phyloP scores from a whole-genome alignment of 2,888 invertebrate genomes.

The Gastracanthus pulcherrimus region DNA sequence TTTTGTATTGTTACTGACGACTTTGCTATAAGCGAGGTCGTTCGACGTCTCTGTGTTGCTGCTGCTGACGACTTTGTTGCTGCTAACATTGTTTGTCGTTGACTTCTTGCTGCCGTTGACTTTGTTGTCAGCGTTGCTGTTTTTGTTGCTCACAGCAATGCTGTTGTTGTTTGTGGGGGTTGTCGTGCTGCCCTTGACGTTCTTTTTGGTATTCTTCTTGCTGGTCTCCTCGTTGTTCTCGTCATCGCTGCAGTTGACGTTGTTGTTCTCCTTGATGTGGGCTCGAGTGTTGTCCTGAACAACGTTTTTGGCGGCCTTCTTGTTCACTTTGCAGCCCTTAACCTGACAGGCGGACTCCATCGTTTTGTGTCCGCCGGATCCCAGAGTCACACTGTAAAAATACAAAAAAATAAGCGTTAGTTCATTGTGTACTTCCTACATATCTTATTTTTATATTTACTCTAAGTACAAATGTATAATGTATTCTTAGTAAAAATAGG shows the following conservation, averaged over 20 bases:
- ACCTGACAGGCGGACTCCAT: conserved; percentile 76
- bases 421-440: background rate
- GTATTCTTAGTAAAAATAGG: too few species aligned
- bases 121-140: conserved; percentile 16
- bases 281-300: conserved; percentile 33
- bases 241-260: conserved; percentile 44
- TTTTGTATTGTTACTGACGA: background rate
- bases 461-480: too few species aligned
- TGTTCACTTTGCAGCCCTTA: conserved; percentile 60
- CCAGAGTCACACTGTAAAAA: conserved; percentile 79
- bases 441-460: background rate
- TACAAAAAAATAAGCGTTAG: background rate
- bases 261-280: conserved; percentile 44
- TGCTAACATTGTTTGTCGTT: background rate
- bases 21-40: conserved; percentile 23
- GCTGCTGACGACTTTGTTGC: conserved; percentile 39
- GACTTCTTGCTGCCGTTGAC: conserved; percentile 16
- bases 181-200: conserved; percentile 6
- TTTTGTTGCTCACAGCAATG: background rate
- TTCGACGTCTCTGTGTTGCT: background rate
- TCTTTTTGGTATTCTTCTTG: conserved; percentile 20
- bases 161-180: background rate
- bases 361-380: conserved; percentile 77
- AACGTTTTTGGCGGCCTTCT: conserved; percentile 39
- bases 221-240: conserved; percentile 32